Evolutionary conservation across 1,140 invertebrate species (phyloP).

Genomic region (Cydia strobilella): DNA sequence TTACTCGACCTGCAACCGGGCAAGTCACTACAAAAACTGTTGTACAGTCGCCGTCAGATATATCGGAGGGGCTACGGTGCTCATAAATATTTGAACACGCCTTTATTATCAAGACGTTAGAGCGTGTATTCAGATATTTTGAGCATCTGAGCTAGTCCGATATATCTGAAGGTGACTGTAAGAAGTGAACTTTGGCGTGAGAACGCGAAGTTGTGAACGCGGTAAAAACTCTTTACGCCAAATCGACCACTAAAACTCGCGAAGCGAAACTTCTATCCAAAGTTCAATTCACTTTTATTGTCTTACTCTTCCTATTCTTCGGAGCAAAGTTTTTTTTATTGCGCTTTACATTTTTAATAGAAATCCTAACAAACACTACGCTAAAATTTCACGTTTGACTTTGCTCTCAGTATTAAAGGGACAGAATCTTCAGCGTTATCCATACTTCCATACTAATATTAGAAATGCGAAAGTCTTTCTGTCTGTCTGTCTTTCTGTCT

Average conservation of each 20-base stretch:
- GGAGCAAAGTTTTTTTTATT: slow-evolving; percentile 57
- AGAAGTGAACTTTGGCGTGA: slow-evolving; percentile 52
- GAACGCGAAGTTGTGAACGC: slow-evolving; percentile 64
- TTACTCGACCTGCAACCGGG: background rate
- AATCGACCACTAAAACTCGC: slow-evolving; percentile 77
- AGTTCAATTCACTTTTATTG: slow-evolving; percentile 79
- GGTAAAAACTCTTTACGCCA: slow-evolving; percentile 77
- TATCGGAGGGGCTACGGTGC: too few relatives aligned
- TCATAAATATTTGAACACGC: too few relatives aligned
- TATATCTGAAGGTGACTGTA: slow-evolving; percentile 16
- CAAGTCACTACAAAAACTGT: slow-evolving; percentile 38
- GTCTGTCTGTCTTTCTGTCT: too few relatives aligned
- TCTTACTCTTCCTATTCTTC: slow-evolving; percentile 67
- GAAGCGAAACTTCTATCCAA: slow-evolving; percentile 77
- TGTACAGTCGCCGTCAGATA: too few relatives aligned
- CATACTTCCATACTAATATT: too few relatives aligned
- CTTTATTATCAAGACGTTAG: too few relatives aligned
- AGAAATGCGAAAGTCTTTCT: too few relatives aligned
- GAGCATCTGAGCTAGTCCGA: too few relatives aligned
- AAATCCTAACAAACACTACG: slow-evolving; percentile 51
- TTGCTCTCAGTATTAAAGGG: slow-evolving; percentile 53
- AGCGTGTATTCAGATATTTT: too few relatives aligned
- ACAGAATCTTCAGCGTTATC: slow-evolving; percentile 38
- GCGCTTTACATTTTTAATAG: slow-evolving; percentile 67
- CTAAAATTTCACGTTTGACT: slow-evolving; percentile 60